Percentiles rank a stretch among this genome's conserved stretches.
phyloP scores from a whole-genome alignment of 2,888 invertebrate species.

The Disparrhopalites patrizii region DNA sequence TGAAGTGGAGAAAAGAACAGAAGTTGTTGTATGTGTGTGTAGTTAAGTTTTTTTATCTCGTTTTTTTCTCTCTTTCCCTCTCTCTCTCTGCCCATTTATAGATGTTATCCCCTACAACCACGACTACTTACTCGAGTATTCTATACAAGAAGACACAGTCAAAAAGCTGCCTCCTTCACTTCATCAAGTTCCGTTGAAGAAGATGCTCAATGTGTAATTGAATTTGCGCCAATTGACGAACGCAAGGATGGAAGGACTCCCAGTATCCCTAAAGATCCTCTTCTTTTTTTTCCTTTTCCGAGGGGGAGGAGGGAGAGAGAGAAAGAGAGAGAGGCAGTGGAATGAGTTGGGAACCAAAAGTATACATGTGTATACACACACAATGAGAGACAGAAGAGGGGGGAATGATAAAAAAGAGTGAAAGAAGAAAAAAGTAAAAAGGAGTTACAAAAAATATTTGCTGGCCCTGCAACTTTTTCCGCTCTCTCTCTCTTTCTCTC shows the following conservation, averaged over 20 bases:
- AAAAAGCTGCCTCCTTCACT: constrained; percentile 23
- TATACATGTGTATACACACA: too few species aligned
- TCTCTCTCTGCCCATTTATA: neutral
- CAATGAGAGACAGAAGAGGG: constrained; percentile 8
- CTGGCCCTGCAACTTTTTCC: constrained; percentile 35
- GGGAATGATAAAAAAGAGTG: constrained; percentile 15
- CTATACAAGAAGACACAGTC: neutral
- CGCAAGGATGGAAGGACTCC: constrained; percentile 6
- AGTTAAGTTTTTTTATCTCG: constrained; percentile 13
- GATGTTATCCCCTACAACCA: constrained; percentile 12
- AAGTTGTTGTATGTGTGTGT: constrained; percentile 19
- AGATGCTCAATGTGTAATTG: constrained; percentile 38
- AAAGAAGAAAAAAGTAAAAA: constrained; percentile 15
- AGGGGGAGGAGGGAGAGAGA: constrained; percentile 9
- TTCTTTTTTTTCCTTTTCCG: constrained; percentile 1
- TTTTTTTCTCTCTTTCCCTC: neutral
- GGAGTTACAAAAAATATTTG: constrained; percentile 33
- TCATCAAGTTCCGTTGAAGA: constrained; percentile 31
- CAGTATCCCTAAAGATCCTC: constrained; percentile 9
- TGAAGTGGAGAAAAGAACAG: constrained; percentile 23
- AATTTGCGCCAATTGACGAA: constrained; percentile 45
- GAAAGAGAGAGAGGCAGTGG: constrained; percentile 4
- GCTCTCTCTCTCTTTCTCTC: constrained; percentile 19
- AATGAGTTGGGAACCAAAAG: constrained; percentile 18
- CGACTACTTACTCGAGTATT: neutral